Evolutionary conservation across 2,113 vertebrate genomes (phyloP).

Genomic region (Tiliqua scincoides): DNA sequence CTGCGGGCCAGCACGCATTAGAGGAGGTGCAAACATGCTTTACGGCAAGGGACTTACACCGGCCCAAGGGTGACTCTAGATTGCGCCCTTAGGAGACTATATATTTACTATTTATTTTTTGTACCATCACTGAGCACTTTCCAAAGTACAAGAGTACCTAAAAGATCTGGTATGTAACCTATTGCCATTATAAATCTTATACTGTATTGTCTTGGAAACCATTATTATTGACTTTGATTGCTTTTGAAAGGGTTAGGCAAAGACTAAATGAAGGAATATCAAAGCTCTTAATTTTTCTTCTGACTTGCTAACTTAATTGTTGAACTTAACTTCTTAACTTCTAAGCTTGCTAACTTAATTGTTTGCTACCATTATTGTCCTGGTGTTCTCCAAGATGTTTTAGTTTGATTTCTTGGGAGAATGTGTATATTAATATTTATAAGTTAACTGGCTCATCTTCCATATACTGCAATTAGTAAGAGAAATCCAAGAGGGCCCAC

Average conservation of each 20-base stretch:
- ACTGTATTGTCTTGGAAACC: neutral
- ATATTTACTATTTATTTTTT: no score
- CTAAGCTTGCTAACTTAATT: neutral
- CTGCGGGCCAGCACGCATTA: no score
- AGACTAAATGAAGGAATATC: conserved; percentile 2
- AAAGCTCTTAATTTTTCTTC: conserved; percentile 15
- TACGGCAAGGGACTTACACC: no score
- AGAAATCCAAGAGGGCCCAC: neutral
- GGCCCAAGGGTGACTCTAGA: no score
- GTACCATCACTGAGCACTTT: neutral
- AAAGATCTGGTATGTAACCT: no score
- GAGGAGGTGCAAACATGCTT: no score
- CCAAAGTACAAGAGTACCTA: neutral
- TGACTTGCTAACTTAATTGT: neutral
- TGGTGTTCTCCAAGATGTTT: neutral
- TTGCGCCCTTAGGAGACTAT: neutral
- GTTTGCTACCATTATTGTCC: conserved; percentile 3
- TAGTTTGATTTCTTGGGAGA: neutral
- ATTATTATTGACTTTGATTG: conserved; percentile 8
- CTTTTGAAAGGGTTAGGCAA: conserved; percentile 20
- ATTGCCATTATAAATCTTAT: neutral
- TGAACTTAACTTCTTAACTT: no score
- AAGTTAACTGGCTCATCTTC: neutral
- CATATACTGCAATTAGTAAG: neutral
- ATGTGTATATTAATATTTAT: neutral